Evolutionary conservation across 2,113 vertebrate genomes (phyloP).

Genomic region (Syngnathus scovelli): DNA sequence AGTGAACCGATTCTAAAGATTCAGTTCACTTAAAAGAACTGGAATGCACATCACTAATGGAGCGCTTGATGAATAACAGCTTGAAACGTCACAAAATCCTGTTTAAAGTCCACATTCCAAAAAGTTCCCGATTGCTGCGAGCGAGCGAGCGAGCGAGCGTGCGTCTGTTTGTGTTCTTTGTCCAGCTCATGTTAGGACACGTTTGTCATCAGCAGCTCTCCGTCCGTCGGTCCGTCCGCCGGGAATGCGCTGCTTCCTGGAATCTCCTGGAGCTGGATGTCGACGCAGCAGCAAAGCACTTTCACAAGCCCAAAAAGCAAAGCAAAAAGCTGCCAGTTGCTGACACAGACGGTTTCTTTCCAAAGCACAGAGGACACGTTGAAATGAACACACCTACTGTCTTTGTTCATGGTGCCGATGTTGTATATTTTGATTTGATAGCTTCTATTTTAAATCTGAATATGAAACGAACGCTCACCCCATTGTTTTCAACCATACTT

Average conservation of each 20-base stretch:
- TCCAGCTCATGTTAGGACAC: conserved; percentile 44
- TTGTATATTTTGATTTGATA: neutral
- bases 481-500: too few species aligned
- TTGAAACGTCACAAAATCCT: too few species aligned
- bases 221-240: conserved; percentile 23
- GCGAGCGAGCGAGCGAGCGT: too few species aligned
- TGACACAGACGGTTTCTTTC: conserved; percentile 12
- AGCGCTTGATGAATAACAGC: too few species aligned
- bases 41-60: too few species aligned
- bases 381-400: neutral
- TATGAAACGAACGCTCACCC: too few species aligned
- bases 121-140: neutral
- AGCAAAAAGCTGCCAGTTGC: conserved; percentile 10
- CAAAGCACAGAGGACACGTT: neutral
- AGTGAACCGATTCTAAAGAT: too few species aligned
- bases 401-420: neutral
- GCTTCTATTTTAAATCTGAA: too few species aligned
- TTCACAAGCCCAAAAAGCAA: conserved; percentile 4
- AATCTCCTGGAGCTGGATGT: conserved; percentile 41
- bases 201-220: conserved; percentile 53
- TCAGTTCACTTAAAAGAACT: too few species aligned
- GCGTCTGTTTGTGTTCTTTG: neutral
- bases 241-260: conserved; percentile 43
- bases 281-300: conserved; percentile 17
- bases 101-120: too few species aligned